Evolutionary conservation across 2,888 invertebrate species (phyloP).

Genomic region (Orthosia gracilis): DNA sequence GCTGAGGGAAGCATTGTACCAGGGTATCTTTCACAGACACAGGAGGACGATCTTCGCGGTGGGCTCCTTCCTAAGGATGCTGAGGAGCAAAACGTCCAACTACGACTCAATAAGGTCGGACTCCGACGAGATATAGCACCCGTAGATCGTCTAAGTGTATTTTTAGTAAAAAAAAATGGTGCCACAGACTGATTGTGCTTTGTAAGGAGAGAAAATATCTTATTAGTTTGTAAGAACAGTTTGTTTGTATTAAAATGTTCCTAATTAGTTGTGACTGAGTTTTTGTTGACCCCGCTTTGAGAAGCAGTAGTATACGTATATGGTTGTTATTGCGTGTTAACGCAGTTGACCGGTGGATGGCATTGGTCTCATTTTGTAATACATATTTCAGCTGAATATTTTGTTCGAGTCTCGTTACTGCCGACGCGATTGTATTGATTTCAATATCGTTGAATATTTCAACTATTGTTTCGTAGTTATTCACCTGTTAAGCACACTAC

Average conservation of each 20-base stretch:
- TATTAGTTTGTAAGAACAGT: slow-evolving; percentile 76
- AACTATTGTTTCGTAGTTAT: slow-evolving; percentile 9
- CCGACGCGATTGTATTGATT: slow-evolving; percentile 37
- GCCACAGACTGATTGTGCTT: slow-evolving; percentile 88
- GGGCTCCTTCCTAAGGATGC: slow-evolving; percentile 94
- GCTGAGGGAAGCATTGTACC: slow-evolving; percentile 93
- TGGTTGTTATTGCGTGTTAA: slow-evolving; percentile 71
- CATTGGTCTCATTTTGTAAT: slow-evolving; percentile 62
- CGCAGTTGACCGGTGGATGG: slow-evolving; percentile 59
- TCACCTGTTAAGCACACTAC: slow-evolving; percentile 9
- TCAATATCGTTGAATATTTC: slow-evolving; percentile 35
- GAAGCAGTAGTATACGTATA: slow-evolving; percentile 68
- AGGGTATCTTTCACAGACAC: slow-evolving; percentile 95
- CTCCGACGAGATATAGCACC: slow-evolving; percentile 90
- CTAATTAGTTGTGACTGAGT: slow-evolving; percentile 84
- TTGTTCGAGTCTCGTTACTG: slow-evolving; percentile 30
- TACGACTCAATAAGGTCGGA: slow-evolving; percentile 94
- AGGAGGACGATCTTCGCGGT: slow-evolving; percentile 94
- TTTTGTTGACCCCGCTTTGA: slow-evolving; percentile 77
- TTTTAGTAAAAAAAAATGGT: slow-evolving; percentile 81
- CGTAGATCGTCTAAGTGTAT: slow-evolving; percentile 75
- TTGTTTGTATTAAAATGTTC: slow-evolving; percentile 88
- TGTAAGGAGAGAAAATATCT: slow-evolving; percentile 78
- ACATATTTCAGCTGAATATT: slow-evolving; percentile 41
- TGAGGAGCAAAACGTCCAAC: slow-evolving; percentile 94